phyloP scores from a whole-genome alignment of 2,113 vertebrate genomes.

The Oreochromis aureus region DNA sequence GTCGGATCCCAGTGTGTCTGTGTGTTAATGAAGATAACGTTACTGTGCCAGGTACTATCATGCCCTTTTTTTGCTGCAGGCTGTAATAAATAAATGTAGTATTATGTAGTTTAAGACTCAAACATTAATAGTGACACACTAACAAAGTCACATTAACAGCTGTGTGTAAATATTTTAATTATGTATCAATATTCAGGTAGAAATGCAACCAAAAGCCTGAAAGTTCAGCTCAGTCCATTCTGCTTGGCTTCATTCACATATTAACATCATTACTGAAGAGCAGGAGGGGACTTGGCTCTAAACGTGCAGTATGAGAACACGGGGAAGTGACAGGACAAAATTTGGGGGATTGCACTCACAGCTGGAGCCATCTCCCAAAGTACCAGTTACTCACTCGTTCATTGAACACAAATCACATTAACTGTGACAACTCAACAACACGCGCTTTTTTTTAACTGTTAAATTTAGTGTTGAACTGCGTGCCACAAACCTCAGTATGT shows the following conservation, averaged over 20 bases:
- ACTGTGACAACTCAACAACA: not conserved
- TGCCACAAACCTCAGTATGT: not conserved
- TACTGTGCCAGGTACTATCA: not conserved
- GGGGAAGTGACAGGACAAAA: not conserved
- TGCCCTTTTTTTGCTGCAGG: not conserved
- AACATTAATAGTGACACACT: not conserved
- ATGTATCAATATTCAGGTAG: not conserved
- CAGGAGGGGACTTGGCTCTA: not conserved
- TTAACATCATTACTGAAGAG: rapidly evolving
- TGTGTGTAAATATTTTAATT: not conserved
- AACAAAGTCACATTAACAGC: not conserved
- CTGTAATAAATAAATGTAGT: not conserved
- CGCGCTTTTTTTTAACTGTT: rapidly evolving
- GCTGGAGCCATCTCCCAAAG: not conserved
- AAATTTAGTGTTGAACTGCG: not conserved
- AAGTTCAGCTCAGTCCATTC: not conserved
- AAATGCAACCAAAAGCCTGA: not conserved
- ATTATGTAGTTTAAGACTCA: not conserved
- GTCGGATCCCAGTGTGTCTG: not conserved
- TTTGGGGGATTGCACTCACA: not conserved
- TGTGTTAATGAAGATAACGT: not conserved
- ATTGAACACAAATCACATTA: not conserved
- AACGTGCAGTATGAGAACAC: not conserved
- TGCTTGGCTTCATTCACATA: not conserved
- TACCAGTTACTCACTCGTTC: not conserved